Evolutionary conservation across 1,140 invertebrate genomes (phyloP), one percentile per base, ranked within the genome.

Genomic region (Calephelis nemesis): DNA sequence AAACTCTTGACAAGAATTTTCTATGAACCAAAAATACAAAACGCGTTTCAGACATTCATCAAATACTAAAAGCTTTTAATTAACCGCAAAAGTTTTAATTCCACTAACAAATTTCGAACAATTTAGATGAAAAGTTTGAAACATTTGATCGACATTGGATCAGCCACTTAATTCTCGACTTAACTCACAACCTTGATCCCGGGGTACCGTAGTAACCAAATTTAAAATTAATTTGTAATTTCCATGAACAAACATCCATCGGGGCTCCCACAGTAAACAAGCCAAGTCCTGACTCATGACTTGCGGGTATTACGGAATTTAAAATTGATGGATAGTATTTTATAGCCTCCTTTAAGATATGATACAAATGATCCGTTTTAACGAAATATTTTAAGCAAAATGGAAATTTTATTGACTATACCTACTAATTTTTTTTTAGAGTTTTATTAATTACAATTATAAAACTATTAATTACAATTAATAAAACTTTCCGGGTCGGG

Each of bases 211-310:
- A 58, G 52, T 58, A 11, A 58, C 19, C 54, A 58, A 58, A 58
- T 58, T 58, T 58, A 58, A 58, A 58, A 58, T 58, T 58, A 58
- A 58, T 58, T 58, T 58, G 54, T 58, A 58, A 58, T 58, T 58
- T 58, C 30, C 54, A 12, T 12, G 54, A 58, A 58, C 54, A 19
- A 58, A 58, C 54, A 58, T 58, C 10, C 30, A 58, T 58, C 5
- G 54, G 5, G 54, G 54, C 8, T 15, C 54, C 19, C 54, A 39
- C 5, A 39, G 54, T 58, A 58, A 58, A 58, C 54, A 58, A 58
- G 30, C 10, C 54, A 30, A 54, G 15, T 45, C 42, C 7, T 45
- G 12, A 58, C 15, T 39, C 52, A 58, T 42, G 11, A 58, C 52
- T 58, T 58, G 52, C 19, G 19, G 52, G 52, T 39, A 58, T 30